phyloP scores from a whole-genome alignment of 2,888 invertebrate genomes.

The Microlaimidae sp. region DNA sequence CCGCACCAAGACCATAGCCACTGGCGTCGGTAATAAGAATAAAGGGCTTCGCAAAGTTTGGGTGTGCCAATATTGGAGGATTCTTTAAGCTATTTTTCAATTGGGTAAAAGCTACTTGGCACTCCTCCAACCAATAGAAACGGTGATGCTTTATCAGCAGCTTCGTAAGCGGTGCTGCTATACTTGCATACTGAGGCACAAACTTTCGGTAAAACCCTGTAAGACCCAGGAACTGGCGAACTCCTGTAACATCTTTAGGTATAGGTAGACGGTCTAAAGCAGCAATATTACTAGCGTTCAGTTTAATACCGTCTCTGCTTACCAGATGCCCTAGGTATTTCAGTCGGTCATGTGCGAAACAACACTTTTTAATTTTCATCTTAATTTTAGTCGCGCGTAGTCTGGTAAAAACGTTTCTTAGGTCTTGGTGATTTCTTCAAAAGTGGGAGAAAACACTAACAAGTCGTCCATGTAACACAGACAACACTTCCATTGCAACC shows the following conservation, averaged over 20 bases:
- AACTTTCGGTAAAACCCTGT: slow-evolving; percentile 17
- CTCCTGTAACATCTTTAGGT: slow-evolving; percentile 12
- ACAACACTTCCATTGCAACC: too few relatives aligned
- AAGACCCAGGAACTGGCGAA: slow-evolving; percentile 17
- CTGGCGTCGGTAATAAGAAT: slow-evolving; percentile 26
- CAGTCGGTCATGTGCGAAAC: too few relatives aligned
- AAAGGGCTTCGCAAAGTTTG: slow-evolving; percentile 20
- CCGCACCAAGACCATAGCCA: slow-evolving; percentile 22
- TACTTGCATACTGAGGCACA: slow-evolving; percentile 7
- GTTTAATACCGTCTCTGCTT: too few relatives aligned
- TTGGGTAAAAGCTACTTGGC: slow-evolving; percentile 4
- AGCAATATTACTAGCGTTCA: too few relatives aligned
- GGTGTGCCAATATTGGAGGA: slow-evolving; percentile 18
- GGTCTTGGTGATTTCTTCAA: too few relatives aligned
- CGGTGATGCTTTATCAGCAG: slow-evolving; percentile 2
- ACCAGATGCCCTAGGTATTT: too few relatives aligned
- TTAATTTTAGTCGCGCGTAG: too few relatives aligned
- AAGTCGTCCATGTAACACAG: too few relatives aligned
- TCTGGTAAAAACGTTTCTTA: too few relatives aligned
- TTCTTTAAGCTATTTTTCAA: background rate
- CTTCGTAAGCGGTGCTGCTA: slow-evolving; percentile 12
- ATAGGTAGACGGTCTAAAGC: too few relatives aligned
- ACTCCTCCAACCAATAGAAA: slow-evolving; percentile 8
- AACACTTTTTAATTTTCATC: too few relatives aligned
- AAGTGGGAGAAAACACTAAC: too few relatives aligned